Percentiles rank a stretch among this genome's conserved stretches.
These are phyloP conservation scores for Protonibea diacanthus DNA, from an alignment of 2,797 vertebrate genomes.

Conservation along the genomic window DNA sequence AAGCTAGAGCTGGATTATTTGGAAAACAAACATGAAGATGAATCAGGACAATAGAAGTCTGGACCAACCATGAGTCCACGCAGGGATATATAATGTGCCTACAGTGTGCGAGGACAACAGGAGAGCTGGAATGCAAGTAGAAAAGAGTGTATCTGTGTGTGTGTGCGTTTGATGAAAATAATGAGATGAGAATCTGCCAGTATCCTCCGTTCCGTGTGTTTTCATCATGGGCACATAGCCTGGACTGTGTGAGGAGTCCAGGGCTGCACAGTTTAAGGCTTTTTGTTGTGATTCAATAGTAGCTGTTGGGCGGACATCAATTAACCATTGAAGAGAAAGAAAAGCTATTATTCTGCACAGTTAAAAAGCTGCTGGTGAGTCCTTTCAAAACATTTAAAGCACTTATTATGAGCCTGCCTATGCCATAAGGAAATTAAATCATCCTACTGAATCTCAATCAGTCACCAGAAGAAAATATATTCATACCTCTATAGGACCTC, in stretches of 20 bases:
- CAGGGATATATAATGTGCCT: slow-evolving; percentile 31
- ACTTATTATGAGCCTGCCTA: slow-evolving; percentile 54
- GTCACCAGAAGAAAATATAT: slow-evolving; percentile 44
- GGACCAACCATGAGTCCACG: slow-evolving; percentile 24
- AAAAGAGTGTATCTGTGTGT: slow-evolving; percentile 43
- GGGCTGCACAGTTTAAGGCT: slow-evolving; percentile 54
- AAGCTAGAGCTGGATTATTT: slow-evolving; percentile 49
- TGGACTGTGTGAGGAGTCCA: slow-evolving; percentile 46
- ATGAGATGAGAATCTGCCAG: slow-evolving; percentile 67
- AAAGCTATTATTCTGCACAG: slow-evolving; percentile 42
- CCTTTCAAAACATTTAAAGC: slow-evolving; percentile 56
- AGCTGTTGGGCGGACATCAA: slow-evolving; percentile 64
- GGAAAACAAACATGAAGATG: slow-evolving; percentile 34
- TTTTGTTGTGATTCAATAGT: slow-evolving; percentile 67
- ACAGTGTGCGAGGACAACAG: slow-evolving; percentile 45
- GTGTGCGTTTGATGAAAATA: slow-evolving; percentile 70
- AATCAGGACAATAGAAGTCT: slow-evolving; percentile 45
- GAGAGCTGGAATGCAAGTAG: slow-evolving; percentile 52
- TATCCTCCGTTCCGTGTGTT: slow-evolving; percentile 45
- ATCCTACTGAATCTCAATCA: slow-evolving; percentile 39
- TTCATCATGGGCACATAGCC: slow-evolving; percentile 55
- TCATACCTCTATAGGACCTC: slow-evolving; percentile 35
- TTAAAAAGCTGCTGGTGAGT: slow-evolving; percentile 60
- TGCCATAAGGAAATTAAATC: slow-evolving; percentile 54
- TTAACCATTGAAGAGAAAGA: slow-evolving; percentile 35